Percentiles rank a stretch among this genome's conserved stretches.
phyloP scores from a whole-genome alignment of 2,888 invertebrate genomes.

The Halictus quadricinctus region DNA sequence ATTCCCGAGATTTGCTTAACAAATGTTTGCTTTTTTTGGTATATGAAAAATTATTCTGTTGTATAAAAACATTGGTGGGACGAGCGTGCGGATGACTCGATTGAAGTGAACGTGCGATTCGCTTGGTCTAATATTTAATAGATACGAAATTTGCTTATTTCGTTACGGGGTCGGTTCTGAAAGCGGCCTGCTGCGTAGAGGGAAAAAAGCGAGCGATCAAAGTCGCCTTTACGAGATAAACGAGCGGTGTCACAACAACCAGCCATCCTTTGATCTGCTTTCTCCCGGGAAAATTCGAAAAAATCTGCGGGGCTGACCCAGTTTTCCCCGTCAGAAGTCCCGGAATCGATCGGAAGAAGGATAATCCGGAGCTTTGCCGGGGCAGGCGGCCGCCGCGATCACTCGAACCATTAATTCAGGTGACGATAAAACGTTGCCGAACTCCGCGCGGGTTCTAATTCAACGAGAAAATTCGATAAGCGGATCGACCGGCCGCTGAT shows the following conservation, averaged over 20 bases:
- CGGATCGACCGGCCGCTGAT: not conserved
- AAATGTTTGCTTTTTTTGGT: not conserved
- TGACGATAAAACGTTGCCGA: constrained; percentile 8
- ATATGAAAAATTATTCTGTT: not conserved
- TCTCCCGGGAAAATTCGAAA: not conserved
- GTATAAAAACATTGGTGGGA: not conserved
- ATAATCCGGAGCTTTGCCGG: constrained; percentile 1
- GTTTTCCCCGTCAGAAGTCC: not conserved
- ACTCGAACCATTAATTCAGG: constrained; percentile 16
- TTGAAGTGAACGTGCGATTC: not conserved
- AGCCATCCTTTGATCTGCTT: not conserved
- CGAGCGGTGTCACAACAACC: not conserved
- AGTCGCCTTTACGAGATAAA: constrained; percentile 1
- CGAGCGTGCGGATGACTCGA: not conserved
- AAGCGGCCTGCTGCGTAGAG: not conserved
- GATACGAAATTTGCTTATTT: not conserved
- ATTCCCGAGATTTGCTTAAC: not conserved
- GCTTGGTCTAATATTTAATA: not conserved
- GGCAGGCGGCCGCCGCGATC: not conserved
- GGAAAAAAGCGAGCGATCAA: not conserved
- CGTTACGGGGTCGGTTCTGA: not conserved
- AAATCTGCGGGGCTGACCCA: not conserved
- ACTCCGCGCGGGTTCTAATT: not conserved
- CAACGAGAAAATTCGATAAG: constrained; percentile 20
- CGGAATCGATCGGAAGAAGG: not conserved